A percentile compares a stretch with the other conserved stretches of the same genome.
These are phyloP conservation scores for Gallinago paraguaiae DNA, from an alignment of 2,113 vertebrate genomes.

Conservation along the genomic window DNA sequence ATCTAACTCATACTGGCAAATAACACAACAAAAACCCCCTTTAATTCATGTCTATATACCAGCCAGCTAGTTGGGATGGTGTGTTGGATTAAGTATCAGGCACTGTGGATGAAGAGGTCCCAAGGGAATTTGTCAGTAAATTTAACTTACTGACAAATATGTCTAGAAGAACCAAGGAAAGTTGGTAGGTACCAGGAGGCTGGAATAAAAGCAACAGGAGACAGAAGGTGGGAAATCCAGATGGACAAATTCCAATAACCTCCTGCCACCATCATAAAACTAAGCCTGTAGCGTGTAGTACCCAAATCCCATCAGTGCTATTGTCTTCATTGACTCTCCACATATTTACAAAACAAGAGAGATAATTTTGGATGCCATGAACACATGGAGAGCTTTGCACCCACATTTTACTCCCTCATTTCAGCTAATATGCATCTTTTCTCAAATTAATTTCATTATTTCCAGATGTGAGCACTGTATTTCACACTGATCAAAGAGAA, in stretches of 20 bases:
- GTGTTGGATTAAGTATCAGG: background rate
- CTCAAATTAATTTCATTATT: background rate
- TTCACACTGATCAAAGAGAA: background rate
- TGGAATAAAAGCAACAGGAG: background rate
- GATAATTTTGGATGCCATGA: background rate
- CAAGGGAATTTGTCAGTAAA: background rate
- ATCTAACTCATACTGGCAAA: background rate
- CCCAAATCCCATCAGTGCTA: background rate
- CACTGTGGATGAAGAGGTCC: background rate
- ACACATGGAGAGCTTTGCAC: background rate
- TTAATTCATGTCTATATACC: rapidly evolving
- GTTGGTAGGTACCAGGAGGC: background rate
- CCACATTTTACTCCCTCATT: background rate
- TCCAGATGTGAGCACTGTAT: background rate
- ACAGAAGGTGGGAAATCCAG: background rate
- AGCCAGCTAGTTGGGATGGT: background rate
- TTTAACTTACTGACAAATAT: background rate
- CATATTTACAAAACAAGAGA: background rate
- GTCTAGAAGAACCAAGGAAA: background rate
- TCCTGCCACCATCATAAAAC: background rate
- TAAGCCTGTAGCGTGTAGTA: background rate
- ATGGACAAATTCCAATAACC: background rate
- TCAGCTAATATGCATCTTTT: background rate
- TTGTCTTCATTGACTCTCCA: background rate
- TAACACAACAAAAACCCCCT: background rate